phyloP scores from a whole-genome alignment of 2,113 vertebrate species.

The Pachycephala philippinensis region DNA sequence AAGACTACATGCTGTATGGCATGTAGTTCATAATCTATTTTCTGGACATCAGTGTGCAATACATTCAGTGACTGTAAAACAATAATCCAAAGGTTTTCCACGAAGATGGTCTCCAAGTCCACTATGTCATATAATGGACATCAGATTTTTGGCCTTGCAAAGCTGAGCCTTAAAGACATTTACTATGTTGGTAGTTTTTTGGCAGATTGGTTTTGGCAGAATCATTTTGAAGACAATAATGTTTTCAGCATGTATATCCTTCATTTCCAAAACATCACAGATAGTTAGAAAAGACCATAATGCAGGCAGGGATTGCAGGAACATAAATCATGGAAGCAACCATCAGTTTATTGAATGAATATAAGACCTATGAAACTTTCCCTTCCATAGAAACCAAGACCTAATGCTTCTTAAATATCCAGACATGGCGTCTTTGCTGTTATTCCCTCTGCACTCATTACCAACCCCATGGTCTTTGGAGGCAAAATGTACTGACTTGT shows the following conservation, averaged over 20 bases:
- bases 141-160: slow-evolving; percentile 52
- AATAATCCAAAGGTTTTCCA: slow-evolving; percentile 27
- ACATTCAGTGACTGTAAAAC: not conserved
- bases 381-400: not conserved
- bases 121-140: slow-evolving; percentile 54
- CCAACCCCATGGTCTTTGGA: not conserved
- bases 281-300: not conserved
- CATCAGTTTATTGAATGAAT: not conserved
- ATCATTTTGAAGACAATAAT: slow-evolving; percentile 38
- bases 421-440: not conserved
- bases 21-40: not conserved
- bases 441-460: not conserved
- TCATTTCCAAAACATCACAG: slow-evolving; percentile 12
- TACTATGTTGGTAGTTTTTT: slow-evolving; percentile 44
- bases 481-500: not conserved
- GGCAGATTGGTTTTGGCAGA: slow-evolving; percentile 28
- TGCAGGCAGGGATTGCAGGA: not conserved
- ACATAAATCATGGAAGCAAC: slow-evolving; percentile 31
- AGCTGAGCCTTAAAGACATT: slow-evolving; percentile 11
- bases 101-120: not conserved
- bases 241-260: slow-evolving; percentile 47
- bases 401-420: not conserved
- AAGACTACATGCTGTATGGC: not conserved
- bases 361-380: not conserved
- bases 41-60: not conserved